Percentiles rank a stretch among this genome's conserved stretches.
phyloP scores from a whole-genome alignment of 2,888 invertebrate genomes.

The Griposia aprilina region DNA sequence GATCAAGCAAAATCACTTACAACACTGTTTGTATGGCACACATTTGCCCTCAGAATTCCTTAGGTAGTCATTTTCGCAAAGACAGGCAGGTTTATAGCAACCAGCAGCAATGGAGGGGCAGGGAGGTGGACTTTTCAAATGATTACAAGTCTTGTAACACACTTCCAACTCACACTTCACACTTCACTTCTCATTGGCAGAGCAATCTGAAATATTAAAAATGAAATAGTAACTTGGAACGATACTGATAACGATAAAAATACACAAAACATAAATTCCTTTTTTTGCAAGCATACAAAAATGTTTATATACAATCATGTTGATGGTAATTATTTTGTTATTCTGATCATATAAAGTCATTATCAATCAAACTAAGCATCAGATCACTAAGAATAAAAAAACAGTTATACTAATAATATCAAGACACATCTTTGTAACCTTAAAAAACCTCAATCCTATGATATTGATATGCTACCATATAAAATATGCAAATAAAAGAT shows the following conservation, averaged over 20 bases:
- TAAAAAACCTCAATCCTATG: not conserved
- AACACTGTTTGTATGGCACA: conserved; percentile 39
- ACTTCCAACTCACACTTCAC: conserved; percentile 46
- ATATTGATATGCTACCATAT: not conserved
- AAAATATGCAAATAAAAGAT: not conserved
- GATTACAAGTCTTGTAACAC: conserved; percentile 45
- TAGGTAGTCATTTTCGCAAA: conserved; percentile 18
- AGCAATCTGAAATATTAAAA: conserved; percentile 55
- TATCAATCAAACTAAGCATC: not conserved
- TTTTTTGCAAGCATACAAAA: not conserved
- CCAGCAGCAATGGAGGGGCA: conserved; percentile 27
- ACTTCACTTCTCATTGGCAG: conserved; percentile 34
- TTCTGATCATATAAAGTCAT: not conserved
- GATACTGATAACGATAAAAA: not conserved
- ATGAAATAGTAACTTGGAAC: not conserved
- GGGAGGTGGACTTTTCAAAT: conserved; percentile 15
- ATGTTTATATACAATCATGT: not conserved
- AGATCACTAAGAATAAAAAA: not conserved
- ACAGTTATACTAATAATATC: not conserved
- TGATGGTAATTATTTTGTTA: not conserved
- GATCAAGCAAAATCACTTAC: conserved; percentile 33
- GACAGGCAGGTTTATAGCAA: conserved; percentile 37
- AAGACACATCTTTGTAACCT: not conserved
- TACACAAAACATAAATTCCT: not conserved
- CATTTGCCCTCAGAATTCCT: conserved; percentile 44